Evolutionary conservation across 2,797 vertebrate species (phyloP), one percentile per base, ranked within the genome.

Genomic region (Alosa sapidissima): DNA sequence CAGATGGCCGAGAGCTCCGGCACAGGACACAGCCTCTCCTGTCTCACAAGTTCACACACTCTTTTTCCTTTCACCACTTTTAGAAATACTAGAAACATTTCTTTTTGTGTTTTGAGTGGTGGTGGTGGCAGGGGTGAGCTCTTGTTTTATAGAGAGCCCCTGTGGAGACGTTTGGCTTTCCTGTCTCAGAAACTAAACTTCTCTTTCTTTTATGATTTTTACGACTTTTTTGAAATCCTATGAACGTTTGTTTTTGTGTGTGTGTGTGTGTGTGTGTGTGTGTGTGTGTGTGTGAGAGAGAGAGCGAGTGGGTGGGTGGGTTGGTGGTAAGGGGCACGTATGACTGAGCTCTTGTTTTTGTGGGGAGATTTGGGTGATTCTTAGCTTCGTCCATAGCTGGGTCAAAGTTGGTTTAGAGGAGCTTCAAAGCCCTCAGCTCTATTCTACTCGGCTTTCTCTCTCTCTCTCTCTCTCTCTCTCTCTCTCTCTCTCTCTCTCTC

Each of bases 251-350:
- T 65, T 65, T 33, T 5, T 65, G 10, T 33, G 1, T 65, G 62
- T 65, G 24, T 65, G 62, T 65, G 62, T 65, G 62, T n/a, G 19
- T 62, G 60, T 62, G 60, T 62, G 60, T 62, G 60, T 62, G 60
- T 65, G n/a, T 65, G 60, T 65, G 60, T 60, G 58, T 60, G 58
- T 62, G 58, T 65, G 62, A n/a, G 14, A 16, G 16, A 60, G 55
- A 16, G 55, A 60, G 2, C 19, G 16, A 2, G 58, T 62, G 58
- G 10, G 3, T 65, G 2, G 28, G 62, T 28, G 62, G 10, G 28
- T 65, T 10, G 6, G 24, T 28, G 16, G 24, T 68, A 9, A 1
- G 28, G 65, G 9, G 65, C 33, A 28, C 3, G 13, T 36, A 3
- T 36, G 65, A 11, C n/a, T 65, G 65, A 13, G 65, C 65, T 36